These are phyloP conservation scores for Blastomussa wellsi DNA, from an alignment of 92 coral and sea anemone species.

Conservation along the genomic window DNA sequence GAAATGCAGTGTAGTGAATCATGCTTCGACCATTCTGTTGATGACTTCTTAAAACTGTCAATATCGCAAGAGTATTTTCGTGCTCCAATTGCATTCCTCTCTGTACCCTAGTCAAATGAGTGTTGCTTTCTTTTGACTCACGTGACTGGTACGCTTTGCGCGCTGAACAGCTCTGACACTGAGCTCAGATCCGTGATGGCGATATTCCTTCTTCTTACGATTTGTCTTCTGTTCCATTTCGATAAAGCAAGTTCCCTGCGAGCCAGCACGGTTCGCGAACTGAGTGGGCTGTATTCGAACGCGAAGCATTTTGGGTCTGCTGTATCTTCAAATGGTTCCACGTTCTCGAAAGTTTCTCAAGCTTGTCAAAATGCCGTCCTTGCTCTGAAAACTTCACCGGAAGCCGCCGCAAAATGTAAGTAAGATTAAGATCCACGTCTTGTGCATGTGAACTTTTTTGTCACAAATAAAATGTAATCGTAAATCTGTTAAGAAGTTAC, in stretches of 20 bases:
- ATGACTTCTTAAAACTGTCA: too few species aligned
- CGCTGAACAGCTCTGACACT: not conserved
- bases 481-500: too few species aligned
- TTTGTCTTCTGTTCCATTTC: not conserved
- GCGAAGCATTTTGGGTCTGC: not conserved
- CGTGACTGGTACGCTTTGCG: not conserved
- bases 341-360: not conserved
- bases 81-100: not conserved
- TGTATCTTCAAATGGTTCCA: not conserved
- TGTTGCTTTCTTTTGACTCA: too few species aligned
- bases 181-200: not conserved
- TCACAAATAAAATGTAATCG: too few species aligned
- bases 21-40: too few species aligned
- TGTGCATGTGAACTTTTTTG: not conserved
- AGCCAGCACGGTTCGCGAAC: conserved; percentile 22
- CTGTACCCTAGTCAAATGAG: not conserved
- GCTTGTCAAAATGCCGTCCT: conserved; percentile 2
- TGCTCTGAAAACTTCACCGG: not conserved
- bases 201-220: not conserved
- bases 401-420: not conserved
- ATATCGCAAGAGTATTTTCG: too few species aligned
- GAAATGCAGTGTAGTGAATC: too few species aligned
- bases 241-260: not conserved
- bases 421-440: not conserved
- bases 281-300: conserved; percentile 21